Evolutionary conservation across 2,113 vertebrate species (phyloP).

Genomic region (Microtus oregoni): DNA sequence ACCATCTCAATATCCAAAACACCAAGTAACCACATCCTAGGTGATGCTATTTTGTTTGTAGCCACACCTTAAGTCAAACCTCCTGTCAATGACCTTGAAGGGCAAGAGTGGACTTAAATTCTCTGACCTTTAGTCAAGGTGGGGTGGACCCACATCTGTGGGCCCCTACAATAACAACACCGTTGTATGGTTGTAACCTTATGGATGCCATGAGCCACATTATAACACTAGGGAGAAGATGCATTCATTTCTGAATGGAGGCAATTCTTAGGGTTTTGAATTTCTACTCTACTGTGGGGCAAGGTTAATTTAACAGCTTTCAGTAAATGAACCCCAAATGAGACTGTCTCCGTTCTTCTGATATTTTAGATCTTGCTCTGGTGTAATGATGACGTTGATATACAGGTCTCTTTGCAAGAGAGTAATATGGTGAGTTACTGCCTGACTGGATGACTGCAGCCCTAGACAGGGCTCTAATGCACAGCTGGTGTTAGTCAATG

Average conservation of each 20-base stretch:
- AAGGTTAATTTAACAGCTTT: not conserved
- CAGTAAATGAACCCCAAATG: not conserved
- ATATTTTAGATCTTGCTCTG: not conserved
- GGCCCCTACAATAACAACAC: too few species aligned
- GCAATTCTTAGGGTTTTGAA: not conserved
- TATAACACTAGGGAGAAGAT: not conserved
- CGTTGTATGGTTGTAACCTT: not conserved
- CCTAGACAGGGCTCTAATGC: not conserved
- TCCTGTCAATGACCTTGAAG: too few species aligned
- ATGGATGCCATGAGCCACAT: not conserved
- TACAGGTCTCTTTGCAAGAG: not conserved
- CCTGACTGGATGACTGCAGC: not conserved
- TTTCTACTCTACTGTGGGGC: not conserved
- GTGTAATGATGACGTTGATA: too few species aligned
- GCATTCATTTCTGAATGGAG: not conserved
- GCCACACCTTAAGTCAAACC: too few species aligned
- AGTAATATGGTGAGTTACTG: not conserved
- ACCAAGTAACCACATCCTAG: too few species aligned
- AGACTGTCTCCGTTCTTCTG: not conserved
- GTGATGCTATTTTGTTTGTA: too few species aligned
- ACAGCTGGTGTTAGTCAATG: not conserved
- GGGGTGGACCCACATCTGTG: too few species aligned
- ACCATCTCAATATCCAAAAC: too few species aligned
- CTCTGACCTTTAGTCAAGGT: too few species aligned
- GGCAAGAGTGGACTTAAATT: too few species aligned